These are phyloP conservation scores for Notolepis coatsorum DNA, from an alignment of 2,797 vertebrate genomes.

Conservation along the genomic window DNA sequence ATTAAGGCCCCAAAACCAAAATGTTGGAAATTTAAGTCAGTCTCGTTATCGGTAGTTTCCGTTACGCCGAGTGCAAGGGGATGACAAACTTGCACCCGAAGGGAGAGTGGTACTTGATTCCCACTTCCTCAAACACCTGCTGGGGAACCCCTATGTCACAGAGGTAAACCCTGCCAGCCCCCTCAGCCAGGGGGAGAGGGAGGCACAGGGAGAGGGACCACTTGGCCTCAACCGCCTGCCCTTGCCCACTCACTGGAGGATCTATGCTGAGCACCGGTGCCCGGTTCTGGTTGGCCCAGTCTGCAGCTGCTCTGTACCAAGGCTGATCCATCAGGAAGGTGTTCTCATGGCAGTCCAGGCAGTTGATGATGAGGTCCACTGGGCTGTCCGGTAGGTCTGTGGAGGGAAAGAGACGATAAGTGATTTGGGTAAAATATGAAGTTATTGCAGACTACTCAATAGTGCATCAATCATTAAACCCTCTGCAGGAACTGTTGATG, in stretches of 20 bases:
- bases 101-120: conserved; percentile 95
- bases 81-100: conserved; percentile 99
- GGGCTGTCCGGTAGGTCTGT: conserved; percentile 95
- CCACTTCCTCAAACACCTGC: conserved; percentile 96
- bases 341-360: conserved; percentile 96
- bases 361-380: conserved; percentile 98
- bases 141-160: conserved; percentile 97
- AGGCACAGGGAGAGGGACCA: conserved; percentile 96
- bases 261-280: conserved; percentile 96
- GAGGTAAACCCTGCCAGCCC: conserved; percentile 92
- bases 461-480: background rate
- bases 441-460: background rate
- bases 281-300: conserved; percentile 97
- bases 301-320: conserved; percentile 94
- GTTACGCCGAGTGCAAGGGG: conserved; percentile 92
- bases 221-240: conserved; percentile 94
- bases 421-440: background rate
- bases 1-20: conserved; percentile 61
- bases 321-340: conserved; percentile 95
- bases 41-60: conserved; percentile 7
- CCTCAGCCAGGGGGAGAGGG: conserved; percentile 89
- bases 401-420: conserved; percentile 16
- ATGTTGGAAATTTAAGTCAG: conserved; percentile 39
- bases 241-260: conserved; percentile 89
- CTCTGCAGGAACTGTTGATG: too few relatives aligned